Evolutionary conservation across 2,113 vertebrate species (phyloP), one percentile per base, ranked within the genome.

Genomic region (Pomatorhinus ruficollis): DNA sequence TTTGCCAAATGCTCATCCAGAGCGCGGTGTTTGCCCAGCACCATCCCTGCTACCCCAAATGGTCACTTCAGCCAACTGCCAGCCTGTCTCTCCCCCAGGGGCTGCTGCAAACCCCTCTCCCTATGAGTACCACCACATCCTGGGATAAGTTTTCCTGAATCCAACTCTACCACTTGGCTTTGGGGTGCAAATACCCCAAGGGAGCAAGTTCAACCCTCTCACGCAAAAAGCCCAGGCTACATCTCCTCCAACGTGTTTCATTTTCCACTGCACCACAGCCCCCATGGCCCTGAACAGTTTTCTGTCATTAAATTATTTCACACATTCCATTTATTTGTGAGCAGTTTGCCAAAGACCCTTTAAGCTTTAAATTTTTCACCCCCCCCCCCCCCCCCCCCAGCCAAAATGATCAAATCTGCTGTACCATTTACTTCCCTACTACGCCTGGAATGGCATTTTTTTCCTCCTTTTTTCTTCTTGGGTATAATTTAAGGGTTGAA

Each of bases 401-500:
- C 89, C 95, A 91, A 90, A 92, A 68, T 45, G 90, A 83, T 91
- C 93, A 65, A 94, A 96, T 95, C 78, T 90, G 54, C 72, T 37
- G 8, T 60, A 82, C 84, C 84, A 72, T 92, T 82, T 83, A 80
- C 85, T 96, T 93, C 88, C 89, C 71, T 75, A 60, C 75, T 74
- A 92, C 2, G 15, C 86, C 83, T 90, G 88, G 86, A 90, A 95
- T 70, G 53, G 75, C 68, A n/a, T 77, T 90, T 87, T 65, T 27
- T 9, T 8, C 12, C 20, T 21, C 37, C 33, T 54, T 78, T 93
- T 57, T 68, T 75, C 96, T 96, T 89, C 95, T 71, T 53, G 90
- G 68, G 23, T 94, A 96, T 98, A 98, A 98, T 97, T 96, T 96
- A 97, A 97, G 97, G 95, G 97, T 85, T 97, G 96, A 97, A 98